Evolutionary conservation across 2,888 invertebrate genomes (phyloP).

Genomic region (Halictus ligatus): DNA sequence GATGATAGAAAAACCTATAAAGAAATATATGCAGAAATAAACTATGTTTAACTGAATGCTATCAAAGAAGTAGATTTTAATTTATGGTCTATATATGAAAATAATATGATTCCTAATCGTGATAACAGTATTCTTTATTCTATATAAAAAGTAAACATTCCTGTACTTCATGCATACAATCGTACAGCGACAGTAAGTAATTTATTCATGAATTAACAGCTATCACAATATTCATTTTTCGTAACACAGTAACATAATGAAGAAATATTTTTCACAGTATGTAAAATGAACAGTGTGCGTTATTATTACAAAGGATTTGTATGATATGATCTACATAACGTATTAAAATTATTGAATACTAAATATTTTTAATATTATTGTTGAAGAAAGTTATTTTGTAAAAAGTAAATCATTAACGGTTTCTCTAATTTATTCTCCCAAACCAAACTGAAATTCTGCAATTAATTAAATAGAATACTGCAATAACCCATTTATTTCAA

Average conservation of each 20-base stretch:
- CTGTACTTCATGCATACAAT: slow-evolving; percentile 61
- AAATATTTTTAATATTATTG: not conserved
- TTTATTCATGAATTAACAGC: slow-evolving; percentile 13
- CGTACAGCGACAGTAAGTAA: slow-evolving; percentile 18
- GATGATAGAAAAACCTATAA: slow-evolving; percentile 27
- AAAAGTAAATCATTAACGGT: not conserved
- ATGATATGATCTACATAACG: not conserved
- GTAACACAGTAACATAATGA: not conserved
- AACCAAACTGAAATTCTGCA: slow-evolving; percentile 2
- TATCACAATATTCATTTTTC: slow-evolving; percentile 17
- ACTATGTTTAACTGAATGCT: slow-evolving; percentile 32
- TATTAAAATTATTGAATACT: not conserved
- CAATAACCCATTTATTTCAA: not conserved
- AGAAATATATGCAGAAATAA: slow-evolving; percentile 31
- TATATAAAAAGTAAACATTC: slow-evolving; percentile 43
- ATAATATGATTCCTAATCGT: slow-evolving; percentile 42
- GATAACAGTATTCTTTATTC: slow-evolving; percentile 31
- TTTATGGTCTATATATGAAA: slow-evolving; percentile 16
- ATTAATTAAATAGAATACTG: not conserved
- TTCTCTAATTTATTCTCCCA: not conserved
- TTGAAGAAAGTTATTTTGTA: not conserved
- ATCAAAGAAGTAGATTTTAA: slow-evolving; percentile 30
- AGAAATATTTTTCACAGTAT: not conserved
- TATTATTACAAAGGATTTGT: not conserved
- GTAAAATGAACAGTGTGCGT: slow-evolving; percentile 1